A percentile compares a stretch with the other conserved stretches of the same genome.
Conservation (phyloP, 2,797 vertebrate species). For the Hirundo rustica region DNA sequence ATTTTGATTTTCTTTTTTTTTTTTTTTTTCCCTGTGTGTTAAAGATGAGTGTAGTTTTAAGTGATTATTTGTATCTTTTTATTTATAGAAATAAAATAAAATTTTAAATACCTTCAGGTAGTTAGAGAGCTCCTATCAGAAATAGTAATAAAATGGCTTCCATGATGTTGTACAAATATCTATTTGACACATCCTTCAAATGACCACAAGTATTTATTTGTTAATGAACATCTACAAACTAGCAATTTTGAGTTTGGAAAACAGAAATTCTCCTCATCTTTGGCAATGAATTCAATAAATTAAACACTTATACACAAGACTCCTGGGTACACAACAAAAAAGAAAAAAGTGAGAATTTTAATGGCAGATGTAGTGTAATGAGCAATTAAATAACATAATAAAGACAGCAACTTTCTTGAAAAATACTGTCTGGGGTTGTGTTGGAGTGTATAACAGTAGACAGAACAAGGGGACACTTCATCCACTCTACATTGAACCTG, state of each 20-base stretch:
- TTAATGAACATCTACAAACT: neutral
- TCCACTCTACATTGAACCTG: neutral
- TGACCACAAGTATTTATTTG: neutral
- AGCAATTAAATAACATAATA: neutral
- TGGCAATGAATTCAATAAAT: neutral
- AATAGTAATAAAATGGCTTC: neutral
- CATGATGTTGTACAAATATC: neutral
- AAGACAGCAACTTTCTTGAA: neutral
- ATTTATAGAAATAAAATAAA: neutral
- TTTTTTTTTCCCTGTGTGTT: neutral
- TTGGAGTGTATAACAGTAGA: neutral
- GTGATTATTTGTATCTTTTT: neutral
- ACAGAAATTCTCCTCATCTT: neutral
- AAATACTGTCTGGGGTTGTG: fast-evolving
- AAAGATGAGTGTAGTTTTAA: neutral
- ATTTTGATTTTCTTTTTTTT: neutral
- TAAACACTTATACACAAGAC: neutral
- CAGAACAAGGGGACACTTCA: neutral
- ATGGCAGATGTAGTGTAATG: neutral
- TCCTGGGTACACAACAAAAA: neutral
- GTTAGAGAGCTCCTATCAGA: neutral
- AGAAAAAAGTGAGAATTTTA: neutral
- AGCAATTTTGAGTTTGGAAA: neutral
- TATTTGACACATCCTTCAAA: neutral
- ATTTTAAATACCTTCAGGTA: neutral